Base-by-base conservation (phyloP, 1,140 invertebrate species). In the Euura saliciscinereae region DNA sequence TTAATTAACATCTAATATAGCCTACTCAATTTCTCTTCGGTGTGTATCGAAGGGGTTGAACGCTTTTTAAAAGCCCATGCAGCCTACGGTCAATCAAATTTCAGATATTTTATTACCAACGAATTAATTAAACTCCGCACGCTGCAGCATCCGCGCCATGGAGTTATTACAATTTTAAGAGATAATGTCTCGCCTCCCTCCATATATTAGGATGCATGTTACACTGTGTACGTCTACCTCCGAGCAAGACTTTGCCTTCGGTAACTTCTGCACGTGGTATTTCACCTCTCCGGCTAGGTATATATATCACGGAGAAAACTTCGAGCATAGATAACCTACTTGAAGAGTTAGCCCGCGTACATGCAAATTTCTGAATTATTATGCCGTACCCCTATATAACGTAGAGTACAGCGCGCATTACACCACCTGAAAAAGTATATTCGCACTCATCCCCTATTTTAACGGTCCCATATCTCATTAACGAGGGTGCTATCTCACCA, bases 321-420 rank as follows among this genome's bases (percentile, higher is more conserved):
- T 87, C 77, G 79, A 83, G 82, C 84, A 83, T 88, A 87, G 85
- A 88, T 88, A 87, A 88, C 86, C 86, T 87, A 88, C 86, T 88
- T 87, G 85, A 86, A 81, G 83, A 88, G 86, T 87, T 86, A 86
- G 82, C 83, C 84, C 86, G 85, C 85, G 86, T 87, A 87, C 80
- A 87, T 88, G 86, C 85, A 88, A 88, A 88, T 88, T 88, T 86
- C 82, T 86, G 83, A 86, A 87, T 87, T 88, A 88, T 87, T 87
- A 88, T 86, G 83, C 84, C 76, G 75, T 59, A 8, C 51, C 51
- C 51, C 51, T 28, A 28, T 28, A 28, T 28, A 28, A 28, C 28
- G 28, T 28, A 28, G 28, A 28, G 28, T 28, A 28, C 28, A 28
- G 28, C 28, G 28, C 28, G 28, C 28, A 28, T 28, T 28, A 28